Percentiles rank a stretch among this genome's conserved stretches.
phyloP scores from a whole-genome alignment of 2,113 vertebrate genomes.

The Lucifuga dentata region DNA sequence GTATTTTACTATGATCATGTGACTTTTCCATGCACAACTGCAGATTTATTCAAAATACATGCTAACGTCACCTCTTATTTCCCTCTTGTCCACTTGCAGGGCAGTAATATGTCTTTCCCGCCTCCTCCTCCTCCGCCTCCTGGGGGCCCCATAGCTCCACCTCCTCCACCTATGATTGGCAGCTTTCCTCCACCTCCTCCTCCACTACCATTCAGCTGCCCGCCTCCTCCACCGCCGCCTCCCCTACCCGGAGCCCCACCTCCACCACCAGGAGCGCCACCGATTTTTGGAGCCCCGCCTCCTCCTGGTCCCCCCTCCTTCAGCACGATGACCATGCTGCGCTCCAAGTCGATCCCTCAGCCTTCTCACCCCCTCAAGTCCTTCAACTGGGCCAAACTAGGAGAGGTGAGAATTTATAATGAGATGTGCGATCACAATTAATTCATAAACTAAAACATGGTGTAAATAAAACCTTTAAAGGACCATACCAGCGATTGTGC shows the following conservation, averaged over 20 bases:
- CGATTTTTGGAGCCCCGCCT: constrained; percentile 85
- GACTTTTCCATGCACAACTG: too few species aligned
- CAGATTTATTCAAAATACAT: not conserved
- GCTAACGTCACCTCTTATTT: not conserved
- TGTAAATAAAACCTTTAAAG: too few species aligned
- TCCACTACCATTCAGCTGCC: constrained; percentile 86
- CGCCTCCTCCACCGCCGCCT: constrained; percentile 80
- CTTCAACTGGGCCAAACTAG: constrained; percentile 98
- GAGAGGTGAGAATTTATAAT: constrained; percentile 96
- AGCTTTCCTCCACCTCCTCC: constrained; percentile 88
- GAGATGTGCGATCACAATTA: too few species aligned
- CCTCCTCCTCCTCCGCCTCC: constrained; percentile 87
- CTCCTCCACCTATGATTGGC: constrained; percentile 78
- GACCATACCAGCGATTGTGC: too few species aligned
- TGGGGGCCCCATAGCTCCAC: constrained; percentile 84
- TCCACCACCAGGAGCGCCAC: constrained; percentile 93
- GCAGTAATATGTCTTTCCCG: constrained; percentile 64
- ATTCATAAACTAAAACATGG: too few species aligned
- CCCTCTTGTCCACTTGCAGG: constrained; percentile 75
- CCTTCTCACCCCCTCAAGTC: constrained; percentile 97
- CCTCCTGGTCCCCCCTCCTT: constrained; percentile 80
- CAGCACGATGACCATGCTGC: constrained; percentile 77
- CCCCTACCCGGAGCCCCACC: constrained; percentile 92
- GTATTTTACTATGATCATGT: too few species aligned
- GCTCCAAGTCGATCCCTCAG: constrained; percentile 91